Conservation (phyloP, 2,888 invertebrate genomes). For the Miltochrista miniata region DNA sequence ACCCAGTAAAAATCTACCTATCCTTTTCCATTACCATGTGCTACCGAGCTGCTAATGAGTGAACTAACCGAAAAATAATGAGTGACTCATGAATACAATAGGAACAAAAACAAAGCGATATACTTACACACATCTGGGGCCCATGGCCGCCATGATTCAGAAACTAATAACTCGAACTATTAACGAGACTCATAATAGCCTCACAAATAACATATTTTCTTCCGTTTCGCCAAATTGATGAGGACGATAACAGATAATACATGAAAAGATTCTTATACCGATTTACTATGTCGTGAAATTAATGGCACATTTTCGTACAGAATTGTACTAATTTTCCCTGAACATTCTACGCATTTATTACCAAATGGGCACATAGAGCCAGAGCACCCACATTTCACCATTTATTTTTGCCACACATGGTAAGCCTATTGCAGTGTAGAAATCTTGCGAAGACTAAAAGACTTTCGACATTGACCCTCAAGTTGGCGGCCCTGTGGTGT, state of each 20-base stretch:
- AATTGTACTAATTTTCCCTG: too few species aligned
- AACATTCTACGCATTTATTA: too few species aligned
- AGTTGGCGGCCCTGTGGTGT: too few species aligned
- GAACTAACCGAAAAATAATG: not conserved
- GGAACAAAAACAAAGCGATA: constrained; percentile 7
- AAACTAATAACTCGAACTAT: constrained; percentile 20
- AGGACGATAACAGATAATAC: constrained; percentile 5
- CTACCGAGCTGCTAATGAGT: not conserved
- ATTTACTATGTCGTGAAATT: too few species aligned
- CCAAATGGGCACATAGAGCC: too few species aligned
- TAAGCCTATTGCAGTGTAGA: too few species aligned
- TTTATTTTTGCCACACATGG: too few species aligned
- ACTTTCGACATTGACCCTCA: too few species aligned
- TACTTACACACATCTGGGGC: constrained; percentile 8
- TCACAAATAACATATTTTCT: constrained; percentile 16
- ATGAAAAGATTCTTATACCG: not conserved
- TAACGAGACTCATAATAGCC: constrained; percentile 13
- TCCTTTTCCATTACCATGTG: not conserved
- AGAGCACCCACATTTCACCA: too few species aligned
- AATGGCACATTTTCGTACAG: too few species aligned
- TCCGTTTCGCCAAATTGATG: constrained; percentile 7
- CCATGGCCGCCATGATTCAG: constrained; percentile 11
- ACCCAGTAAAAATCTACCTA: too few species aligned
- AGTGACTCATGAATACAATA: constrained; percentile 9
- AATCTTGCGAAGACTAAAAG: too few species aligned